Conservation (phyloP, 2,113 vertebrate species). For the Panthera leo region DNA sequence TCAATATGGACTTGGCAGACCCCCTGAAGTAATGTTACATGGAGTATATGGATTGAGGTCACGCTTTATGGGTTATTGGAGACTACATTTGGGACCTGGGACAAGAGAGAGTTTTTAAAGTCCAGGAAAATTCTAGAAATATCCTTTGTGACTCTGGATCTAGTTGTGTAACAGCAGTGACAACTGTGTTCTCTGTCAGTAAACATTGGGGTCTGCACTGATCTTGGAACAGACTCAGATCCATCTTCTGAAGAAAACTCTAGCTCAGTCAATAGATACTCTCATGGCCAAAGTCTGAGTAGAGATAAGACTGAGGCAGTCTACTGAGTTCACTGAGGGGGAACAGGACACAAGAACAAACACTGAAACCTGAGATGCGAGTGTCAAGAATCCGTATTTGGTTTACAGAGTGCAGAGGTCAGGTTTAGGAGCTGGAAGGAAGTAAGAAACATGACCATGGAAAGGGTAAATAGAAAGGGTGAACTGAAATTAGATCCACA, state of each 20-base stretch:
- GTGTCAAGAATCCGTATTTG: conserved; percentile 18
- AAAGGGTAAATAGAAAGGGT: neutral
- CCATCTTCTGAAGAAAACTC: neutral
- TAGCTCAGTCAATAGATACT: neutral
- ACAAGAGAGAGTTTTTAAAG: neutral
- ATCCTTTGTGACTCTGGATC: neutral
- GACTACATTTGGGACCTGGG: too few relatives aligned
- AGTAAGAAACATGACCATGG: conserved; percentile 49
- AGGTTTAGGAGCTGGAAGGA: conserved; percentile 26
- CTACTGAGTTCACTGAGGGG: neutral
- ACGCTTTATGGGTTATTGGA: neutral
- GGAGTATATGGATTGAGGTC: neutral
- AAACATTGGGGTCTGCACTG: rapidly evolving
- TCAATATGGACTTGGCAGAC: neutral
- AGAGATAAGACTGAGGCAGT: neutral
- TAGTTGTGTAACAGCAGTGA: neutral
- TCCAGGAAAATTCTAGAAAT: neutral
- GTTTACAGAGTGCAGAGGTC: conserved; percentile 53
- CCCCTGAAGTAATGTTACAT: neutral
- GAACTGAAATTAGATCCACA: conserved; percentile 40
- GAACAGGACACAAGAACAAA: neutral
- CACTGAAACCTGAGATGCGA: conserved; percentile 51
- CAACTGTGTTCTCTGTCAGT: neutral
- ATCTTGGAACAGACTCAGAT: neutral
- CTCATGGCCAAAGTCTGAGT: neutral